These are phyloP conservation scores for Laterallus jamaicensis DNA, from an alignment of 2,113 vertebrate genomes.

Conservation along the genomic window DNA sequence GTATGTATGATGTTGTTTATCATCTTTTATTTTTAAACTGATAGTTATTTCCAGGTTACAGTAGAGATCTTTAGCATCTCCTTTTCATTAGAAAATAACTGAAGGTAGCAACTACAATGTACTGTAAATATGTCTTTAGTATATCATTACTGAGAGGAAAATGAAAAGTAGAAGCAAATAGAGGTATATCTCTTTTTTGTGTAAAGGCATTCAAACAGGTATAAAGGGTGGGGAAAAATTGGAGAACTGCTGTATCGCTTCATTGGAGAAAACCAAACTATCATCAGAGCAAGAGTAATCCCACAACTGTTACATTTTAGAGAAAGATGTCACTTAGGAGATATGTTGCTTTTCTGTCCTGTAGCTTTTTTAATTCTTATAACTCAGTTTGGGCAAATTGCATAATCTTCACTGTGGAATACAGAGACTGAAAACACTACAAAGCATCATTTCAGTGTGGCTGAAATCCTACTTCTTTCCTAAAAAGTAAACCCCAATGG, in stretches of 20 bases:
- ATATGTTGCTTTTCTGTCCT: background rate
- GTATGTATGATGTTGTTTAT: background rate
- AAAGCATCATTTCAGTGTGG: background rate
- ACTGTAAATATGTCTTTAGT: background rate
- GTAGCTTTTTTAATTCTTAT: background rate
- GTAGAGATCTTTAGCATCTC: background rate
- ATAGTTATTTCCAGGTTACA: background rate
- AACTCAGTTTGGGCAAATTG: background rate
- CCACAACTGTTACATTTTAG: background rate
- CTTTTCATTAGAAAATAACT: background rate
- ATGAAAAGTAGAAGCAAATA: background rate
- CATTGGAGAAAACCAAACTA: background rate
- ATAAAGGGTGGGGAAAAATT: background rate
- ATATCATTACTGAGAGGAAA: background rate
- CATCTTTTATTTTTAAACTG: background rate
- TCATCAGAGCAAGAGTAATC: background rate
- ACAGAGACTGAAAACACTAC: background rate
- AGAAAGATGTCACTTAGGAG: background rate
- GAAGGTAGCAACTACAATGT: background rate
- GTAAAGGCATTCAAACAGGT: background rate
- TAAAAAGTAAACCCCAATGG: background rate
- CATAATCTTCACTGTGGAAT: background rate
- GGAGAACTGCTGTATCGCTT: background rate
- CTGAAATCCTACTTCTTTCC: background rate
- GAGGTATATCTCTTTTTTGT: background rate